Conservation (phyloP, 2,888 invertebrate species). For the Drosophila algonquin region DNA sequence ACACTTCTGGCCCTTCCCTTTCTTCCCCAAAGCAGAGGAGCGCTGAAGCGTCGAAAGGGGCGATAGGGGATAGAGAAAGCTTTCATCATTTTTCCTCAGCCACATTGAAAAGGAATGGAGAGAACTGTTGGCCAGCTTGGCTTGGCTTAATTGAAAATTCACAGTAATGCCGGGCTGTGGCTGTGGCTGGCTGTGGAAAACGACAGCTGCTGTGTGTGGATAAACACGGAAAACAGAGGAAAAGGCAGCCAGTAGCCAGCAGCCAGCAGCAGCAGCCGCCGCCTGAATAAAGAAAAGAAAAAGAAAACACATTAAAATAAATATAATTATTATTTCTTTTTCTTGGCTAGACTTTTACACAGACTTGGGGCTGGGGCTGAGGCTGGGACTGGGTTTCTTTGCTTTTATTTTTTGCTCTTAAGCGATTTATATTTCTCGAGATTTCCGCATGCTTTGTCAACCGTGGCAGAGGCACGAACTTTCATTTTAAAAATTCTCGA, state of each 20-base stretch:
- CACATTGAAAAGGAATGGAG: slow-evolving; percentile 35
- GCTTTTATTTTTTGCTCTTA: slow-evolving; percentile 26
- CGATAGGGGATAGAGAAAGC: slow-evolving; percentile 39
- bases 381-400: slow-evolving; percentile 8
- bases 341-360: slow-evolving; percentile 53
- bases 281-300: slow-evolving; percentile 29
- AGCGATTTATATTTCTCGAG: slow-evolving; percentile 52
- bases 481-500: slow-evolving; percentile 76
- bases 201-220: slow-evolving; percentile 61
- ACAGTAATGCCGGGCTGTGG: slow-evolving; percentile 59
- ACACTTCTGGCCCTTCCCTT: slow-evolving; percentile 57
- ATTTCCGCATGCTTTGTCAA: slow-evolving; percentile 80
- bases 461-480: slow-evolving; percentile 78
- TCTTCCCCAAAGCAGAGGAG: slow-evolving; percentile 29
- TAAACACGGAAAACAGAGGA: slow-evolving; percentile 45
- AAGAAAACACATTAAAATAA: slow-evolving; percentile 73
- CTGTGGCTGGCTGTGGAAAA: slow-evolving; percentile 52
- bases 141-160: slow-evolving; percentile 73
- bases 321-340: slow-evolving; percentile 70
- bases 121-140: slow-evolving; percentile 18
- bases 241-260: slow-evolving; percentile 23
- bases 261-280: slow-evolving; percentile 13
- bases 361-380: background rate
- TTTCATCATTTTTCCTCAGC: slow-evolving; percentile 45
- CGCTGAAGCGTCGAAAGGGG: slow-evolving; percentile 19